Evolutionary conservation across 2,113 vertebrate species (phyloP), one percentile per base, ranked within the genome.

Genomic region (Charadrius vociferus): DNA sequence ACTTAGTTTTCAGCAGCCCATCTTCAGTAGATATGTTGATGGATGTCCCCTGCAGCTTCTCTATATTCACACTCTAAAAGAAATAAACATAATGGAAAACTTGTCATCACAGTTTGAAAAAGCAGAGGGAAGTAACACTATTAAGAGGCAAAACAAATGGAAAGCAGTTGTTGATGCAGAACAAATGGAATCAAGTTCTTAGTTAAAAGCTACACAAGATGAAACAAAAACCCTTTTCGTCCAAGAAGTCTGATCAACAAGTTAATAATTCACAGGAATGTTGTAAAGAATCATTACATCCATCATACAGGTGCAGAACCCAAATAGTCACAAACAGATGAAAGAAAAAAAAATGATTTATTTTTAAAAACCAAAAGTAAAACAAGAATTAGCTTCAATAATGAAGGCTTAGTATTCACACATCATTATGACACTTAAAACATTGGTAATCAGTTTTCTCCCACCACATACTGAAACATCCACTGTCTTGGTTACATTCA

Each of bases 1-100:
- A 99, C 92, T 99, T 99, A 26, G 99, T 98, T 97, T 99, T 98
- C 94, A 99, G 95, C 80, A 98, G 93, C 62, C 99, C 99, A 47
- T 97, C 97, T 81, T 99, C 98, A 70, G 99, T 99, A 66, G 98
- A 99, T 97, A 99, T 97, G 45, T 98, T 99, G 98, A 99, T 98
- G 45, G 87, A 98, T 81, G 98, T 98, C 86, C 99, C 99, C 93
- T 99, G 99, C 47, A 99, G 98, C 97, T 99, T 99, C 97, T 99
- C 99, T 93, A 99, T 87, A 72, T 98, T 98, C 86, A 99, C 99
- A 56, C 92, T 98, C 99, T 99, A 95, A 95, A 94, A 97, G 52
- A 95, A 94, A 97, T 91, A 86, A 97, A 91, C 62, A 47, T 59
- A 83, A 95, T 52, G 34, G 78, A 95, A 94, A 94, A 70, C 14